A percentile compares a stretch with the other conserved stretches of the same genome.
Evolutionary conservation across 2,797 vertebrate species (phyloP).

Genomic region (Podarcis lilfordi): DNA sequence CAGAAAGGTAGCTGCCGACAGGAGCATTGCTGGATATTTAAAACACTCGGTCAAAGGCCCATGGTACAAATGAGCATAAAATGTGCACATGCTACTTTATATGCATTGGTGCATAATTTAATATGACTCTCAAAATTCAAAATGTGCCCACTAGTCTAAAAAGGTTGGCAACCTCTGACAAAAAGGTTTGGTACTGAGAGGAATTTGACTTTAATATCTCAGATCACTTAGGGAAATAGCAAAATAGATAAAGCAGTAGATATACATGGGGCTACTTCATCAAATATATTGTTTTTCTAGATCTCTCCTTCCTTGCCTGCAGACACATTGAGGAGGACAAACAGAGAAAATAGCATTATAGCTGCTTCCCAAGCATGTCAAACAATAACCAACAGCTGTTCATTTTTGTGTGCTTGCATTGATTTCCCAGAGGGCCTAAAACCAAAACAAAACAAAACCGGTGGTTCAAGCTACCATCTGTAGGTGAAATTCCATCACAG

Average conservation of each 20-base stretch:
- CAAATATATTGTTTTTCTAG: background rate
- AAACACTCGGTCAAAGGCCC: too few relatives aligned
- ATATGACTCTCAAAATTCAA: too few relatives aligned
- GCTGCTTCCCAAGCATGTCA: background rate
- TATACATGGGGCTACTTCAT: background rate
- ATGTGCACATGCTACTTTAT: too few relatives aligned
- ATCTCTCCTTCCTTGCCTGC: background rate
- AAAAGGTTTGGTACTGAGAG: background rate
- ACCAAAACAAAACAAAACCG: background rate
- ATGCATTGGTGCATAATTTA: too few relatives aligned
- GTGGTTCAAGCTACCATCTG: background rate
- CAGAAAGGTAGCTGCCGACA: background rate
- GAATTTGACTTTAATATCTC: conserved; percentile 7
- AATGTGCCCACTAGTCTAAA: too few relatives aligned
- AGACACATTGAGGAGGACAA: background rate
- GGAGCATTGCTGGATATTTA: too few relatives aligned
- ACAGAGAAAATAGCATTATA: background rate
- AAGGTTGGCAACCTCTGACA: too few relatives aligned
- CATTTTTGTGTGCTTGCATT: background rate
- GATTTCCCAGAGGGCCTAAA: background rate
- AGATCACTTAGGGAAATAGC: background rate
- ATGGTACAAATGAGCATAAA: too few relatives aligned
- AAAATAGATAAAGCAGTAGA: background rate
- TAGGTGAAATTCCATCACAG: background rate
- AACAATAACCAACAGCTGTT: background rate